A percentile compares a stretch with the other conserved stretches of the same genome.
Evolutionary conservation across 2,113 vertebrate genomes (phyloP).

Genomic region (Apteryx mantelli): DNA sequence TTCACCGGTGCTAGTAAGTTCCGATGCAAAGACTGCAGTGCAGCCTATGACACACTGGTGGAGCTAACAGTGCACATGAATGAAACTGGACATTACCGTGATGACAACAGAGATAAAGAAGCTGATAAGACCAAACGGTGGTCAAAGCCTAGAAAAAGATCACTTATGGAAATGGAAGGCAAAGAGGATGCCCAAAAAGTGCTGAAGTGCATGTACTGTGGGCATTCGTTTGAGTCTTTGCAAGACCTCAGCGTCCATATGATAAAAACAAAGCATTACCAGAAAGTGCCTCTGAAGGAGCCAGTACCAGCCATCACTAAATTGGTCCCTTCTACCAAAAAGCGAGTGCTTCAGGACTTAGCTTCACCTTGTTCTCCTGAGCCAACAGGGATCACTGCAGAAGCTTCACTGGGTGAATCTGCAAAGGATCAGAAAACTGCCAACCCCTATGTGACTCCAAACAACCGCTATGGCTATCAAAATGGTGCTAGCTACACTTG

Average conservation of each 20-base stretch:
- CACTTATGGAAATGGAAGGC: constrained; percentile 99
- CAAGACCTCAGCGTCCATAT: constrained; percentile 99
- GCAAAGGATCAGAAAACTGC: constrained; percentile 92
- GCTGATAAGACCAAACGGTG: constrained; percentile 92
- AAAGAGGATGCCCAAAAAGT: constrained; percentile 99
- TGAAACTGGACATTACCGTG: constrained; percentile 97
- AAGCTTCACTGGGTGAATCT: constrained; percentile 82
- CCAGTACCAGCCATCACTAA: constrained; percentile 96
- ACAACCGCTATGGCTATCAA: constrained; percentile 99
- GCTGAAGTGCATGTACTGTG: constrained; percentile 99
- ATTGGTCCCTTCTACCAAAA: constrained; percentile 95
- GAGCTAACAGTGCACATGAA: constrained; percentile 99
- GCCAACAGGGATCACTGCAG: constrained; percentile 81
- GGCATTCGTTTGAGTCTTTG: constrained; percentile 97
- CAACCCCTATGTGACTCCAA: constrained; percentile 97
- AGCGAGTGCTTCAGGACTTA: constrained; percentile 92
- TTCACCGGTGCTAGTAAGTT: constrained; percentile 99
- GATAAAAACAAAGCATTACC: constrained; percentile 99
- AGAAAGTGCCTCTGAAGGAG: constrained; percentile 99
- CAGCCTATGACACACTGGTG: constrained; percentile 96
- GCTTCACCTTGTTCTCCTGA: constrained; percentile 93
- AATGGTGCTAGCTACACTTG: constrained; percentile 99
- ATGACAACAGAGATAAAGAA: constrained; percentile 96
- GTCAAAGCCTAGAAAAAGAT: constrained; percentile 97
- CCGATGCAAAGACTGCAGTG: constrained; percentile 98